Evolutionary conservation across 30 jellyfish, hydroid and myxozoan genomes (phyloP), one percentile per base, ranked within the genome.

Genomic region (Cassiopea andromeda): DNA sequence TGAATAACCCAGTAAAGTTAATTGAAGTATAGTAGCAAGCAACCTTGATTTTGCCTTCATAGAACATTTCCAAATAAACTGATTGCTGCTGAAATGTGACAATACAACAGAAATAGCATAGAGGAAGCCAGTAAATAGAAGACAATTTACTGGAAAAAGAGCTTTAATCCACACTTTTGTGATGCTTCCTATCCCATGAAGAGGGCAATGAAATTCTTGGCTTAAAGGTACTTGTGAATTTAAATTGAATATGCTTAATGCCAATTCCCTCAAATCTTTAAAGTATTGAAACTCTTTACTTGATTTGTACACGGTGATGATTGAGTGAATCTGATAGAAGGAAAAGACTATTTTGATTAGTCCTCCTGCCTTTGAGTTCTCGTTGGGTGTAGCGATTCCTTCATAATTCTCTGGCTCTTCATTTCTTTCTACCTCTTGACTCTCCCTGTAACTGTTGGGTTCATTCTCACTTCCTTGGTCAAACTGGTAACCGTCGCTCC

Each of bases 301-400:
- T 43, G 78, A 59, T 27, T 67, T 80, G 80, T 80, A 80, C 46
- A 48, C 68, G 15, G 46, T 47, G 5, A 80, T 17, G 45, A 80
- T 46, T 15, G 69, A 73, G 47, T 80, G 43, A 46, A 64, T 45
- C 47, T 80, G 89, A 45, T 80, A 80, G 80, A 46, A 80, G 89
- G 60, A 80, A 48, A 80, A 80, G 68, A 80, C 48, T 58, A 80
- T 80, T 80, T 64, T 60, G 43, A 80, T 59, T 49, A 80, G 38
- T 2, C 89, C 89, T 2, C 68, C 80, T 14, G 89, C 69, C 18
- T 18, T 60, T n/a, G 89, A 59, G 54, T 80, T 19, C 18, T 19
- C 27, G 2, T 19, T 72, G 9, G 81, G 27, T 17, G 38, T 27
- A 27, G 68, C 14, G 13, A 58, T 58, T 58, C 14, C 8, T 58